Evolutionary conservation across 2,113 vertebrate species (phyloP).

Genomic region (Apteryx owenii): DNA sequence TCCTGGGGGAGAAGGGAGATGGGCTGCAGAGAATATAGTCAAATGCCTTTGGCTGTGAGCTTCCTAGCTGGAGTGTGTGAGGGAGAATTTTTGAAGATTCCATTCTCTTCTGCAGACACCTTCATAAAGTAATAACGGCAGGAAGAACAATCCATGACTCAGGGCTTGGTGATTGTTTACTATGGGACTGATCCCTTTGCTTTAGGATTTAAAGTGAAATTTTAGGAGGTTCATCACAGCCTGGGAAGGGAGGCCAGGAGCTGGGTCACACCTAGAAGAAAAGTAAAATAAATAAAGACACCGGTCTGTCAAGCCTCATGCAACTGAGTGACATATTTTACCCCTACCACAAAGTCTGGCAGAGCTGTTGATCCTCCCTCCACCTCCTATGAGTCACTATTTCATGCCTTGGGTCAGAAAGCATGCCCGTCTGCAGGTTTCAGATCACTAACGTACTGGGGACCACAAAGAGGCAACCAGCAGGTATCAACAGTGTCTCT

Average conservation of each 20-base stretch:
- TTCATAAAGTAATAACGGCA: not conserved
- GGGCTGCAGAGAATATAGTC: not conserved
- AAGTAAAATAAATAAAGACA: constrained; percentile 22
- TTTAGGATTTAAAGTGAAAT: not conserved
- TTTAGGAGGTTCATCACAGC: not conserved
- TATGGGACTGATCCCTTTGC: not conserved
- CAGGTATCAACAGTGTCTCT: not conserved
- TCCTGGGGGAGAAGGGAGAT: not conserved
- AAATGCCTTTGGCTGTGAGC: not conserved
- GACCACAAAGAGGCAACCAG: not conserved
- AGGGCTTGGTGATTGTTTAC: not conserved
- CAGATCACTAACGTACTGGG: not conserved
- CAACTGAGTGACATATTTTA: not conserved
- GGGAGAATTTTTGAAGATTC: not conserved
- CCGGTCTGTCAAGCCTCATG: not conserved
- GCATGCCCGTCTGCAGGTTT: not conserved
- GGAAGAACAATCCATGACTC: not conserved
- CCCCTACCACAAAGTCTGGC: not conserved
- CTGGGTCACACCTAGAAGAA: constrained; percentile 10
- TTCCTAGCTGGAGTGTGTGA: not conserved
- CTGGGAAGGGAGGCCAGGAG: not conserved
- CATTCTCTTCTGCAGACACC: not conserved
- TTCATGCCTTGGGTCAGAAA: not conserved
- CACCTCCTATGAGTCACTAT: not conserved
- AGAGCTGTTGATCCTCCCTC: not conserved